phyloP scores from a whole-genome alignment of 1,140 invertebrate genomes.

The Trinorchestia longiramus region DNA sequence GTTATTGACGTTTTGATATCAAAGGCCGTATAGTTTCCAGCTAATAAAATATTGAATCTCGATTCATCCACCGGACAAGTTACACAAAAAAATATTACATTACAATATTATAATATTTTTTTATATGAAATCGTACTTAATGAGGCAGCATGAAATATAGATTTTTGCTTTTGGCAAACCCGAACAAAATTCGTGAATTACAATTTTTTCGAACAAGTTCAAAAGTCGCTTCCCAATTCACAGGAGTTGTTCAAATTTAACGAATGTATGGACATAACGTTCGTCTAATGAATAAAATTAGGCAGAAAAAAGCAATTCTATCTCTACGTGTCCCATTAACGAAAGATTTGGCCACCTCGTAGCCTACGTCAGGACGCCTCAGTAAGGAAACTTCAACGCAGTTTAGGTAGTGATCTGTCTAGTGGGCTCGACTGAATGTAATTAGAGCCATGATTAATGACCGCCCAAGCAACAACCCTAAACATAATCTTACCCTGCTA shows the following conservation, averaged over 20 bases:
- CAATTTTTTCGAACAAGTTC: too few relatives aligned
- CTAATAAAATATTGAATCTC: too few relatives aligned
- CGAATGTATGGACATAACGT: not conserved
- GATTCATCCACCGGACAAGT: not conserved
- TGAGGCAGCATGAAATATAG: too few relatives aligned
- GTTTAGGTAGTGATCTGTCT: not conserved
- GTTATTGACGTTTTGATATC: not conserved
- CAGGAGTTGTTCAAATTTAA: not conserved
- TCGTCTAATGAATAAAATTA: not conserved
- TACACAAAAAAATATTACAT: too few relatives aligned
- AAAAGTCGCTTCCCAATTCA: too few relatives aligned
- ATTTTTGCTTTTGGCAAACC: too few relatives aligned
- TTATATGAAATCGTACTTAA: too few relatives aligned
- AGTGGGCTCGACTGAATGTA: not conserved
- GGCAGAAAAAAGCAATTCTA: not conserved
- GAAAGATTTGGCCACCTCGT: not conserved
- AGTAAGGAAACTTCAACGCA: not conserved
- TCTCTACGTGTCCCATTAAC: not conserved
- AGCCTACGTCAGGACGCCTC: not conserved
- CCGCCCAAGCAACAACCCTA: not conserved
- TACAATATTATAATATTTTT: too few relatives aligned
- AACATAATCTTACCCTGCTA: not conserved
- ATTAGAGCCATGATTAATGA: not conserved
- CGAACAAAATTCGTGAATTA: too few relatives aligned
- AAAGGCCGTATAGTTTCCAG: not conserved